Conservation (phyloP, 2,113 vertebrate species). For the Aegotheles bennettii region DNA sequence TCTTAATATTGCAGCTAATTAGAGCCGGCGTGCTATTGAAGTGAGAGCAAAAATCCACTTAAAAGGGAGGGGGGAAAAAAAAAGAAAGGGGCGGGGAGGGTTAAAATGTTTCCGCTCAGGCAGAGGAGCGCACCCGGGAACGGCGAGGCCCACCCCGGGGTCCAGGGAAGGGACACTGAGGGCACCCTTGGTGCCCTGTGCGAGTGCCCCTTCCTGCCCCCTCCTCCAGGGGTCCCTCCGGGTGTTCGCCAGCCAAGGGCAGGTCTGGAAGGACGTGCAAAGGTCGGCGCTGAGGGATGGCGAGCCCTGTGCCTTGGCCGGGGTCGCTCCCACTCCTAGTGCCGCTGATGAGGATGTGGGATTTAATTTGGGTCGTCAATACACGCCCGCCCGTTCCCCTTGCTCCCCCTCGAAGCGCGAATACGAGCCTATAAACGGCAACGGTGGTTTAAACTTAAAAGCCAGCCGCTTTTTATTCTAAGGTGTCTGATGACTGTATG, state of each 20-base stretch:
- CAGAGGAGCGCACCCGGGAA: neutral
- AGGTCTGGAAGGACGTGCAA: neutral
- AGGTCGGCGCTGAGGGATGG: neutral
- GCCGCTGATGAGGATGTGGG: neutral
- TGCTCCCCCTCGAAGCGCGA: neutral
- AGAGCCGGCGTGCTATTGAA: conserved; percentile 43
- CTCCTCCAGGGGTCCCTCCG: neutral
- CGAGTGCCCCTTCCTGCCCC: neutral
- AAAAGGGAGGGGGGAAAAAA: neutral
- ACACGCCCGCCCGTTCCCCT: neutral
- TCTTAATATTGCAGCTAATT: conserved; percentile 47
- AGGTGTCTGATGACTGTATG: neutral
- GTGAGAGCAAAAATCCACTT: conserved; percentile 53
- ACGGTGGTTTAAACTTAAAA: neutral
- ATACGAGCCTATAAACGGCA: neutral
- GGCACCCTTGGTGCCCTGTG: neutral
- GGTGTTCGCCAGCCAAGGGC: neutral
- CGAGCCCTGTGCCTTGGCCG: neutral
- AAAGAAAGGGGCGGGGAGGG: neutral
- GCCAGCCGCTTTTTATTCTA: neutral
- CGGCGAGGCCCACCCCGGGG: neutral
- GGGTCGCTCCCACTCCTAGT: neutral
- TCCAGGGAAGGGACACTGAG: neutral
- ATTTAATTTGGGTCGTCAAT: neutral
- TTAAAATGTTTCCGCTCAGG: neutral